A percentile compares a stretch with the other conserved stretches of the same genome.
phyloP scores from a whole-genome alignment of 2,888 invertebrate species.

The Lasioglossum marginatum region DNA sequence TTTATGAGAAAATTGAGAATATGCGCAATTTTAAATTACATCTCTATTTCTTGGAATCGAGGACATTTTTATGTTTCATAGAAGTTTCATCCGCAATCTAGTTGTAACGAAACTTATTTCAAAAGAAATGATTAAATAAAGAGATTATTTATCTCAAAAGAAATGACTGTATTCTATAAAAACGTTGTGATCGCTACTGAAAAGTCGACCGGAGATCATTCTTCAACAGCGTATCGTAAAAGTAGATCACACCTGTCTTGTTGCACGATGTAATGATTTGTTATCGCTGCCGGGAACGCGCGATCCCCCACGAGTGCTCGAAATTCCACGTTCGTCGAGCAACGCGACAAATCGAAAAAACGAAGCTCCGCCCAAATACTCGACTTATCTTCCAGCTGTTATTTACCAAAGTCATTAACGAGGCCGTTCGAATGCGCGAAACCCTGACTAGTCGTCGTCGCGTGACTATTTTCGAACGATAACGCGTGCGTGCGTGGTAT shows the following conservation, averaged over 20 bases:
- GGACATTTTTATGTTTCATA: no score
- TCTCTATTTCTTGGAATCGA: no score
- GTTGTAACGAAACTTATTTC: no score
- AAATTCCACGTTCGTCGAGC: background rate
- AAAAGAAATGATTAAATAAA: background rate
- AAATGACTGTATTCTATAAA: background rate
- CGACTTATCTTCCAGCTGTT: constrained; percentile 34
- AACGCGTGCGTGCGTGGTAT: constrained; percentile 21
- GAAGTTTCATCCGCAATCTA: no score
- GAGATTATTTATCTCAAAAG: no score
- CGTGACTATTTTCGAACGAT: constrained; percentile 26
- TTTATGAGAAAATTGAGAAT: no score
- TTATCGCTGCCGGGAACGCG: background rate
- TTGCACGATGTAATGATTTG: background rate
- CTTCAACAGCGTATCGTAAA: no score
- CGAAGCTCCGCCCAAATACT: background rate
- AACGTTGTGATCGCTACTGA: background rate
- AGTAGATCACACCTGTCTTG: background rate
- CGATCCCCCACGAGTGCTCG: background rate
- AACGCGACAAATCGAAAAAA: background rate
- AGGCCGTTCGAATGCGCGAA: background rate
- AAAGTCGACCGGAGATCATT: no score
- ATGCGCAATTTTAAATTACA: no score
- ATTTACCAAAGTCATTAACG: constrained; percentile 35
- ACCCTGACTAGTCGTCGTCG: background rate